phyloP scores from a whole-genome alignment of 2,113 vertebrate genomes.

The Catharus bicknelli region DNA sequence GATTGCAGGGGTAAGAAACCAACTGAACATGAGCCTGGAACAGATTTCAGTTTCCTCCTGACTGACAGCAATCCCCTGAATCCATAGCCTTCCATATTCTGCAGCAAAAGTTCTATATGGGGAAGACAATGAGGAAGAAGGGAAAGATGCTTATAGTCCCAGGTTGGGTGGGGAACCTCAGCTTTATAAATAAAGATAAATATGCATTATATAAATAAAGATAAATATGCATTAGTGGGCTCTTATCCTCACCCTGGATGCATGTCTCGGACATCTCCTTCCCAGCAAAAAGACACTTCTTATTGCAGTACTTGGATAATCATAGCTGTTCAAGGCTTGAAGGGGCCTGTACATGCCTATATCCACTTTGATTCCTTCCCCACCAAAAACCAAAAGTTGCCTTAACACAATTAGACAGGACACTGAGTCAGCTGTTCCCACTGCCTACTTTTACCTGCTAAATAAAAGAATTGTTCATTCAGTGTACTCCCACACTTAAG shows the following conservation, averaged over 20 bases:
- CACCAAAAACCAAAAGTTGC: not conserved
- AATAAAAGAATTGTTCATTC: not conserved
- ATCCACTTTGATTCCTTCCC: not conserved
- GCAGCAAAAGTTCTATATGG: not conserved
- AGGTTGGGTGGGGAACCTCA: not conserved
- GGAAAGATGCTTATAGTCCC: not conserved
- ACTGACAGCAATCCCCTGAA: not conserved
- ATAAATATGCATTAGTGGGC: not conserved
- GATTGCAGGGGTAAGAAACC: conserved; percentile 74
- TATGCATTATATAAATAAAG: not conserved
- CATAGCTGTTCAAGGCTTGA: not conserved
- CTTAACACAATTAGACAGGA: not conserved
- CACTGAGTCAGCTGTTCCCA: not conserved
- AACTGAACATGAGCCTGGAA: conserved; percentile 80
- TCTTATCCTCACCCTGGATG: not conserved
- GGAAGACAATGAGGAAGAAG: not conserved
- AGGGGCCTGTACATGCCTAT: not conserved
- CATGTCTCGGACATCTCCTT: not conserved
- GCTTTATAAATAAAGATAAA: not conserved
- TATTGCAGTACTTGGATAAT: not conserved
- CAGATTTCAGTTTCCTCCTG: conserved; percentile 85
- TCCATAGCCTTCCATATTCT: conserved; percentile 19
- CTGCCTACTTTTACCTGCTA: not conserved
- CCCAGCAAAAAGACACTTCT: not conserved
- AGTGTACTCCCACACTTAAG: not conserved